Evolutionary conservation across 2,113 vertebrate species (phyloP).

Genomic region (Scalopus aquaticus): DNA sequence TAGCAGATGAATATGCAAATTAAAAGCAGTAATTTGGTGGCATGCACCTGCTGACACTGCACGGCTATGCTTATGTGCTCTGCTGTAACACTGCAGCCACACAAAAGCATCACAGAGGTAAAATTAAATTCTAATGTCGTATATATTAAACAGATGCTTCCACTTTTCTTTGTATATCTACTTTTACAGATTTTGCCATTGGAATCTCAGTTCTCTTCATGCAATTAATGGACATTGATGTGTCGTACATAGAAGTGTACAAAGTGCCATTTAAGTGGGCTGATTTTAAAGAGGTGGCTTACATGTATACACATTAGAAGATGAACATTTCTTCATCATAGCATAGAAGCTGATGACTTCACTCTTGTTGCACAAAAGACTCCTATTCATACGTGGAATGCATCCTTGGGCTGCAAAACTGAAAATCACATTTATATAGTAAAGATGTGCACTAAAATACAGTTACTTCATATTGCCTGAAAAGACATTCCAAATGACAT

Average conservation of each 20-base stretch:
- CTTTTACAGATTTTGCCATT: slow-evolving; percentile 89
- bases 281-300: slow-evolving; percentile 87
- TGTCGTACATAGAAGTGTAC: slow-evolving; percentile 84
- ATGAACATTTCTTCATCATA: slow-evolving; percentile 79
- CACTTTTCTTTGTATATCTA: slow-evolving; percentile 90
- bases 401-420: slow-evolving; percentile 78
- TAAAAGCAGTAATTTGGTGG: slow-evolving; percentile 98
- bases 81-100: slow-evolving; percentile 89
- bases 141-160: slow-evolving; percentile 93
- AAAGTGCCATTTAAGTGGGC: slow-evolving; percentile 85
- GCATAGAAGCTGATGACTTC: slow-evolving; percentile 84
- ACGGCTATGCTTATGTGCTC: slow-evolving; percentile 92
- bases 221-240: slow-evolving; percentile 92
- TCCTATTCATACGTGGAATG: slow-evolving; percentile 84
- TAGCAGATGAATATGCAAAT: slow-evolving; percentile 99
- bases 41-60: slow-evolving; percentile 98
- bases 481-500: slow-evolving; percentile 58
- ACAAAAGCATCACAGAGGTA: slow-evolving; percentile 93
- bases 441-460: slow-evolving; percentile 67
- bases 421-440: slow-evolving; percentile 77
- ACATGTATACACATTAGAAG: slow-evolving; percentile 83
- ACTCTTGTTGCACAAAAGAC: slow-evolving; percentile 85
- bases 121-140: slow-evolving; percentile 92
- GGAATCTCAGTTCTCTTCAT: slow-evolving; percentile 88
- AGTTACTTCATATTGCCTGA: slow-evolving; percentile 48